Evolutionary conservation across 2,113 vertebrate species (phyloP).

Genomic region (Vimba vimba): DNA sequence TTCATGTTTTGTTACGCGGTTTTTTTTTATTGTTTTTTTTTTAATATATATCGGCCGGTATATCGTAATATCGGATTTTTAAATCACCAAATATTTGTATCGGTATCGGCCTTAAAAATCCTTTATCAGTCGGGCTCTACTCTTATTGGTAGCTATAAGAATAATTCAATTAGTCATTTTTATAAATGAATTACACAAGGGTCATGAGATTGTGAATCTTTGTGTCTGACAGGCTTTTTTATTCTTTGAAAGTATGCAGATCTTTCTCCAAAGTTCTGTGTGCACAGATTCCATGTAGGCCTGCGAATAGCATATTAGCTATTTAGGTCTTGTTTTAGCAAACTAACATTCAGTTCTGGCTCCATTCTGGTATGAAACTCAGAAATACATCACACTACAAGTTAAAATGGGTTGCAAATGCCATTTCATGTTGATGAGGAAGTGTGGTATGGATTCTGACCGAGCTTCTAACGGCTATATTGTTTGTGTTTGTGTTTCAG

Average conservation of each 20-base stretch:
- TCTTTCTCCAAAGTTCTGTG: neutral
- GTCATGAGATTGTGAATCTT: neutral
- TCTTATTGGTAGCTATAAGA: too few species aligned
- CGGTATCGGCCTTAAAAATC: too few species aligned
- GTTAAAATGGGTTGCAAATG: neutral
- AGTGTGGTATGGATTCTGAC: neutral
- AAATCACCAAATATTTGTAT: too few species aligned
- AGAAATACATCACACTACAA: neutral
- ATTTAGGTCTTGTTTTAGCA: neutral
- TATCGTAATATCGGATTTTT: too few species aligned
- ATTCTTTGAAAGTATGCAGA: neutral
- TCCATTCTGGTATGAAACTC: neutral
- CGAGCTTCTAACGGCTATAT: constrained; percentile 6
- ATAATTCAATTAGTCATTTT: neutral
- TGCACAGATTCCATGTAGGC: neutral
- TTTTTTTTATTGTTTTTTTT: too few species aligned
- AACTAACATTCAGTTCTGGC: neutral
- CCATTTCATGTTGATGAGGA: neutral
- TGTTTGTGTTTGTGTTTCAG: constrained; percentile 72
- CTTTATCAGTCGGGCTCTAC: too few species aligned
- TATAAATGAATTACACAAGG: neutral
- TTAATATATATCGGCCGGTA: too few species aligned
- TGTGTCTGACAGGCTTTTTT: neutral
- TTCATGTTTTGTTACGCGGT: too few species aligned
- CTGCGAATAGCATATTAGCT: neutral